Evolutionary conservation across 2,797 vertebrate genomes (phyloP), one percentile per base, ranked within the genome.

Genomic region (Schizopygopsis malacanthus): DNA sequence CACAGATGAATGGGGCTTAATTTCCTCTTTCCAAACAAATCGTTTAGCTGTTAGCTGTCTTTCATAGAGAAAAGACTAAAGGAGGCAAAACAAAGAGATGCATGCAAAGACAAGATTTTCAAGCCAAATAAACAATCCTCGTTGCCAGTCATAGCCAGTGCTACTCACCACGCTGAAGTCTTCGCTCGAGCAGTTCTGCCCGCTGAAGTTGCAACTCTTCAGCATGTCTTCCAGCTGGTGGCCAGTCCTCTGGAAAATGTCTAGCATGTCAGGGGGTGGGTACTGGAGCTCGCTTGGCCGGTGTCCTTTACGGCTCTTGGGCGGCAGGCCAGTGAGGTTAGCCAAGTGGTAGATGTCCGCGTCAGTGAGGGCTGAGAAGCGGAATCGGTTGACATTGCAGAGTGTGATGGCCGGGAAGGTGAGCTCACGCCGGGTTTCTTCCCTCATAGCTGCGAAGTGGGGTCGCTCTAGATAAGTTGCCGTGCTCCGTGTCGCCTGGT

Each of bases 121-220:
- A 54, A 70, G 13, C 20, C 45, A 61, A 61, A 61, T 4, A 25
- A 61, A 61, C 4, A 2, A 61, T 25, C 39, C 13, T 37, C 1
- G 59, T 1, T 61, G 41, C 28, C 47, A 85, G 50, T 25, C 10
- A 22, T 7, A 52, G n/a, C 54, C 10, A 0, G 13, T 5, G 12
- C 65, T 76, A 98, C 98, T 98, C 94, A 99, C 98, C 98, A 99
- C 97, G 0, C 96, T 96, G 95, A 99, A 99, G 97, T 99, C 97
- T 13, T 96, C 96, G 1, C 93, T 95, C 0, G 98, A 97, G 93
- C 98, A 99, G 94, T 97, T 98, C 91, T 98, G 96, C 20, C 98
- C 98, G 4, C 98, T 99, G 94, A 99, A 99, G 95, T 99, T 99
- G 95, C 98, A 99, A 96, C 97, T 99, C 95, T 97, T 99, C 88